These are phyloP conservation scores for Catharus bicknelli DNA, from an alignment of 2,113 vertebrate genomes.

Conservation along the genomic window DNA sequence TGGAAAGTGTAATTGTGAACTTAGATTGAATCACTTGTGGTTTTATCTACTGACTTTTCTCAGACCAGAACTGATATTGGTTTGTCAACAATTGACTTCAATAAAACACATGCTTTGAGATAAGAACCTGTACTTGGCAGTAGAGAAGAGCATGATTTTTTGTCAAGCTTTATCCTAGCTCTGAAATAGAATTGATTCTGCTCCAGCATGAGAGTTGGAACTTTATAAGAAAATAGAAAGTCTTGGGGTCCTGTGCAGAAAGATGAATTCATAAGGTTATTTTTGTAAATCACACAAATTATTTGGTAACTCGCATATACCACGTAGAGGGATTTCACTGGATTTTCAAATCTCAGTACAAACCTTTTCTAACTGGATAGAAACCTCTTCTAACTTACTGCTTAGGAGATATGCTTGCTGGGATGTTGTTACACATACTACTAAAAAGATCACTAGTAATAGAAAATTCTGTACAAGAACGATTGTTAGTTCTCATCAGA, in stretches of 20 bases:
- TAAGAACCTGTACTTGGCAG: background rate
- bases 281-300: slow-evolving; percentile 49
- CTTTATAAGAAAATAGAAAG: background rate
- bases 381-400: slow-evolving; percentile 2
- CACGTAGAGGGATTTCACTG: slow-evolving; percentile 67
- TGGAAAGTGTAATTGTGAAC: slow-evolving; percentile 5
- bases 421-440: background rate
- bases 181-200: background rate
- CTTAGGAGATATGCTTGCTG: background rate
- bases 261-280: slow-evolving; percentile 41
- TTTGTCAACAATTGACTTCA: background rate
- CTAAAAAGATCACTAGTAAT: background rate
- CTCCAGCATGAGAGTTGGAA: background rate
- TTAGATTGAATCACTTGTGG: background rate
- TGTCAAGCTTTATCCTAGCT: background rate
- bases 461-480: background rate
- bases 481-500: background rate
- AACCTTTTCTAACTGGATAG: slow-evolving; percentile 21
- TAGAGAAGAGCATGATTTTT: background rate
- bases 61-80: slow-evolving; percentile 7
- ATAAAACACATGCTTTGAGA: background rate
- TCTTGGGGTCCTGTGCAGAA: background rate
- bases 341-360: slow-evolving; percentile 76
- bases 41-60: background rate
- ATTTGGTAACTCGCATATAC: slow-evolving; percentile 63